Evolutionary conservation across 1,140 invertebrate genomes (phyloP).

Genomic region (Coboldia fuscipes): DNA sequence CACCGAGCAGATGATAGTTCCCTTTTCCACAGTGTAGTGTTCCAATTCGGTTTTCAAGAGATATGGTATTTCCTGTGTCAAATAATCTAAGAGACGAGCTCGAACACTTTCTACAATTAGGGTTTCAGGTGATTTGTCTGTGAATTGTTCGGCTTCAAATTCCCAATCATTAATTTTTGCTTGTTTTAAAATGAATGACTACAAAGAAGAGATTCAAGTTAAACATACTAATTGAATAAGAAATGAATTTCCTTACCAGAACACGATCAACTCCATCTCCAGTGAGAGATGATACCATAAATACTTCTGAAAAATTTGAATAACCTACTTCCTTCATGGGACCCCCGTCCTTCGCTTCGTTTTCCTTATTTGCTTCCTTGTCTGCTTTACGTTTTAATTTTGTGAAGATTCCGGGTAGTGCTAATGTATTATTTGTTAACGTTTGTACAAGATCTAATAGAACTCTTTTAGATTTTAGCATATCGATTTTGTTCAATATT

Average conservation of each 20-base stretch:
- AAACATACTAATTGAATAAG: not conserved
- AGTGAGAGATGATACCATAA: conserved; percentile 68
- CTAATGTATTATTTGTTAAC: conserved; percentile 40
- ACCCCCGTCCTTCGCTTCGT: conserved; percentile 9
- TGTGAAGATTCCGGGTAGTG: conserved; percentile 22
- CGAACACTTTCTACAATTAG: conserved; percentile 49
- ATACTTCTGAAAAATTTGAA: conserved; percentile 62
- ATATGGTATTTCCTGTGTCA: conserved; percentile 69
- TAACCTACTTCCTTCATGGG: conserved; percentile 34
- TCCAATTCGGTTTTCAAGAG: conserved; percentile 38
- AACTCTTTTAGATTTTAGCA: conserved; percentile 47
- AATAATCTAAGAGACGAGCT: conserved; percentile 55
- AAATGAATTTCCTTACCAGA: conserved; percentile 28
- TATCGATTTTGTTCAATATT: conserved; percentile 78
- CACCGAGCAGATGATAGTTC: conserved; percentile 24
- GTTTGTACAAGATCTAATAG: conserved; percentile 44
- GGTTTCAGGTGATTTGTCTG: conserved; percentile 42
- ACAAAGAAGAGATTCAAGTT: conserved; percentile 13
- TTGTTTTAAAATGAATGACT: conserved; percentile 45
- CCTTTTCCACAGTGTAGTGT: conserved; percentile 34
- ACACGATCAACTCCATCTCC: conserved; percentile 55
- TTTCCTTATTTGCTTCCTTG: conserved; percentile 6
- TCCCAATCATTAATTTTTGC: conserved; percentile 41
- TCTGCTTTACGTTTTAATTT: conserved; percentile 6
- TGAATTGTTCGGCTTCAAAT: conserved; percentile 38